Base-by-base conservation (phyloP, 2,888 invertebrate species). In the Dryobotodes eremita region DNA sequence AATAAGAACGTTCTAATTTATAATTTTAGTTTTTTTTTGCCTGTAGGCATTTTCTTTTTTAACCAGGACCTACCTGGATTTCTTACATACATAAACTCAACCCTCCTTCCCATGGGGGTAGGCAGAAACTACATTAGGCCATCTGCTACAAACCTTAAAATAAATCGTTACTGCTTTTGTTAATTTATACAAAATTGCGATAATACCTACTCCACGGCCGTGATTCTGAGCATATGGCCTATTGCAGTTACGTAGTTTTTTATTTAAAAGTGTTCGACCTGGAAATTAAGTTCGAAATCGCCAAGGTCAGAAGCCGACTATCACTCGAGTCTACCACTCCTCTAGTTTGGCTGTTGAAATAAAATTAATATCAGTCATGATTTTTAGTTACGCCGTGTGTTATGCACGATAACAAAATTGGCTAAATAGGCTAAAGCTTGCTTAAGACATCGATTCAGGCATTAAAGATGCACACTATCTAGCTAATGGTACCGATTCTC, bases 321-420 rank as follows among this genome's bases (percentile, higher is more conserved):
- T 59, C 68, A 55, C 71, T 55, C 20, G 2, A 55, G 62, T 20
- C 26, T 82, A 62, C 31, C n/a, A 17, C 59, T 46, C 2, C 4
- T 26, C 17, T 11, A 11, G 17, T 11, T 8, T 68, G 11, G n/a
- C 31, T 71, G 26, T 75, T 36, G 84, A 48, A 84, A 84, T 75
- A 71, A 62, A 55, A 50, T 71, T 31, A 53, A 73, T 68, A 71
- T 53, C 26, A 59, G 76, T 73, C 31, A 62, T 53, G 26, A 50
- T 72, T 70, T 42, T 70, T 42, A 20, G 26, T 53, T 50, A 66
- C 26, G n/a, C 64, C n/a, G 13, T 59, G 26, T 36, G 46, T 8
- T 59, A 50, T 0, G 46, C 57, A 64, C 80, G 50, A 79, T 61
- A 70, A 74, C 74, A 80, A 71, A 74, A 62, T 42, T 42, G 42